Evolutionary conservation across 2,797 vertebrate genomes (phyloP), one percentile per base, ranked within the genome.

Genomic region (Pyrocephalus nanus): DNA sequence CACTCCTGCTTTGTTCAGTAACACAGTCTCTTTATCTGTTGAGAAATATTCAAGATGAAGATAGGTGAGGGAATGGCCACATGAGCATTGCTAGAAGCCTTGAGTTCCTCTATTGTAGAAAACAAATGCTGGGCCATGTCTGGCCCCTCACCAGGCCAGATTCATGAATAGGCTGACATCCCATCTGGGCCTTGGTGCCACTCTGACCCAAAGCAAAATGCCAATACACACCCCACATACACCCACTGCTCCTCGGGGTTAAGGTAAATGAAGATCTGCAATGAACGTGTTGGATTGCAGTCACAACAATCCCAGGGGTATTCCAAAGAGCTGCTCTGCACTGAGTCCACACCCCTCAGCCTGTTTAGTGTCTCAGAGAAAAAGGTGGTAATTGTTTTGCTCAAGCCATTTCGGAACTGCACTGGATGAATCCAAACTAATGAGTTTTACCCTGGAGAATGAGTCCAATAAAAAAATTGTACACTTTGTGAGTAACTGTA

Each of bases 81-180:
- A 10, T 9, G 16, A 80, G 13, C 22, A 30, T 8, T 54, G 1
- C 23, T 80, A 3, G 14, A 82, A 60, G 34, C 22, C 23, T 10
- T 22, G 38, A 51, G 12, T 19, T 86, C 8, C n/a, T 48, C 20
- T 62, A 12, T 3, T 13, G 27, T 4, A 11, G 17, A 69, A 76
- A 43, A 9, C 9, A 22, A 4, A 1, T n/a, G 5, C n/a, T 3
- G 8, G 22, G 4, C 32, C 25, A 6, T 5, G 6, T 29, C 18
- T 47, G 18, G 11, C 4, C 27, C 26, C 0, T 0, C 32, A 34
- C 16, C 38, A 67, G 29, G 32, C 5, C 25, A n/a, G 30, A 40
- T 58, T 30, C 54, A 15, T 45, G 30, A 30, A 42, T 2, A 4
- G 13, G 26, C 13, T 81, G 45, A 15, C 22, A 8, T 19, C n/a